Conservation (phyloP, 2,888 invertebrate species). For the Stenodema calcarata region DNA sequence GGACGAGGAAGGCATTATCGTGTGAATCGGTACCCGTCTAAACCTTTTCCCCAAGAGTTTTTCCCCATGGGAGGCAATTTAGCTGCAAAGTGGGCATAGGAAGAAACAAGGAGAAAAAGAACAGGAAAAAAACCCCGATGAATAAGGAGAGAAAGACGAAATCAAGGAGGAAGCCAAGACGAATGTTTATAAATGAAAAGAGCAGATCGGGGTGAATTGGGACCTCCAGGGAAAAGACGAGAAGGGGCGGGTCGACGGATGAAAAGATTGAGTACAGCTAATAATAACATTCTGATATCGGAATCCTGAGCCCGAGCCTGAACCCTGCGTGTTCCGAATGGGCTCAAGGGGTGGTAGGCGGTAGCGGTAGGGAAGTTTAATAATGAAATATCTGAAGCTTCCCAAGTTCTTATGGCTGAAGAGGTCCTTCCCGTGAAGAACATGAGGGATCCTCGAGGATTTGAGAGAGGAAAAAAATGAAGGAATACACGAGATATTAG, state of each 20-base stretch:
- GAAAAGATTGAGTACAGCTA: slow-evolving; percentile 49
- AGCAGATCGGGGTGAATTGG: slow-evolving; percentile 31
- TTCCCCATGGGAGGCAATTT: slow-evolving; percentile 40
- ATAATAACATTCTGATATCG: slow-evolving; percentile 56
- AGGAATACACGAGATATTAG: slow-evolving; percentile 43
- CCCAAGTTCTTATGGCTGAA: slow-evolving; percentile 42
- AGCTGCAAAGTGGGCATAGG: slow-evolving; percentile 35
- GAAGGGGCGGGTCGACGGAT: neutral
- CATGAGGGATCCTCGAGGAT: neutral
- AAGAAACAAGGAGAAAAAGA: neutral
- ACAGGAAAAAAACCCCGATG: neutral
- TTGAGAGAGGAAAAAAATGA: neutral
- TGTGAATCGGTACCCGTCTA: slow-evolving; percentile 24
- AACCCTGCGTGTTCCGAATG: neutral
- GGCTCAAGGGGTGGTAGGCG: neutral
- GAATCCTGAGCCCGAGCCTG: slow-evolving; percentile 26
- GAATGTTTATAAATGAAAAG: slow-evolving; percentile 55
- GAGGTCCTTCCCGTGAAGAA: slow-evolving; percentile 2
- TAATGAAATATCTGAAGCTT: slow-evolving; percentile 55
- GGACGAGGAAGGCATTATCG: slow-evolving; percentile 19
- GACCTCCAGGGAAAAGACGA: neutral
- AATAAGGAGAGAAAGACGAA: slow-evolving; percentile 21
- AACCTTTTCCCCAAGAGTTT: slow-evolving; percentile 10
- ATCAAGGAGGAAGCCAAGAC: slow-evolving; percentile 41
- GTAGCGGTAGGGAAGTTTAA: slow-evolving; percentile 46